Evolutionary conservation across 2,113 vertebrate species (phyloP), one percentile per base, ranked within the genome.

Genomic region (Heliornis fulica): DNA sequence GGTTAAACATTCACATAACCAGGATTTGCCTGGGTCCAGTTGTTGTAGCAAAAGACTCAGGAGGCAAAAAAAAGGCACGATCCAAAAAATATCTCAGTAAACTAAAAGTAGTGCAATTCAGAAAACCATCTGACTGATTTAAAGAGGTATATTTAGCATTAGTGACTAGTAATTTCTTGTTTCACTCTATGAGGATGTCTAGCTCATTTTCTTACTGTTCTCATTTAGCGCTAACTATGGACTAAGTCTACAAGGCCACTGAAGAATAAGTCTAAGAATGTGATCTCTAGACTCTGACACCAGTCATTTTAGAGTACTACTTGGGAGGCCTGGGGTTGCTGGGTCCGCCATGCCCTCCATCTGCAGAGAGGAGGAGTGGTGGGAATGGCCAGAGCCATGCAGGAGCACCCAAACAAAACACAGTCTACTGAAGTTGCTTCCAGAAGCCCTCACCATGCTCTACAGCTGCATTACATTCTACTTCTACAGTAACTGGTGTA

Each of bases 381-480:
- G 41, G 50, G 70, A 57, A 8, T 10, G 19, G 6, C 46, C 10
- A 63, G 50, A 61, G 13, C 16, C 34, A 20, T 3, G 4, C 0
- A 3, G 59, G 45, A 50, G 26, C 13, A 10, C 15, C 15, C 16
- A 68, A 1, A 7, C 1, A 1, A 68, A 1, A 7, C 1, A 1
- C 1, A 1, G 31, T 64, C 34, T 25, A 2, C 26, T 46, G n/a
- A 51, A 68, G 28, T 3, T 56, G 63, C 36, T 41, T 56, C 41
- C 61, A 26, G 18, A 23, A 31, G 25, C 22, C 29, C 41, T 65
- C 68, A 32, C n/a, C 21, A 15, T 63, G 25, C 41, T 74, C 61
- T 87, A 61, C 61, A 56, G 57, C 36, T 65, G 25, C 36, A 29
- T 54, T n/a, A 45, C 11, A 21, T 60, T 25, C 29, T 40, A 54